phyloP scores from a whole-genome alignment of 2,797 vertebrate species.

The Cynodonichthys magdalenae region DNA sequence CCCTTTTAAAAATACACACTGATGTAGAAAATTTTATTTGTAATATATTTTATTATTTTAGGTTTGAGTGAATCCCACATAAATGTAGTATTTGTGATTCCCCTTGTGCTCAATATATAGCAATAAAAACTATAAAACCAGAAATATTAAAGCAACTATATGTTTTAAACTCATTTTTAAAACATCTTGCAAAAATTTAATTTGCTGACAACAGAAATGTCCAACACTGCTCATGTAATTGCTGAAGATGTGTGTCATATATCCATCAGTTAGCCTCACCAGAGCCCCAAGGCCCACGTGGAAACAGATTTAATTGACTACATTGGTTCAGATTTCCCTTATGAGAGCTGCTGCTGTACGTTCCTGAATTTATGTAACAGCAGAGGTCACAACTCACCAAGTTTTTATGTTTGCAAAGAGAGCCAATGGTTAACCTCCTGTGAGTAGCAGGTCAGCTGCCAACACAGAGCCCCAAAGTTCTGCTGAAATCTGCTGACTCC shows the following conservation, averaged over 20 bases:
- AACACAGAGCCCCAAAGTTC: conserved; percentile 49
- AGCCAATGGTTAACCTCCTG: conserved; percentile 44
- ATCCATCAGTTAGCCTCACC: neutral
- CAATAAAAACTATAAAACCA: neutral
- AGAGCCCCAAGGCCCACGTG: conserved; percentile 1
- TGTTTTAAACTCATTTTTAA: conserved; percentile 1
- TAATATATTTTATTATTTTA: no score
- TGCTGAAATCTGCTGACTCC: conserved; percentile 69
- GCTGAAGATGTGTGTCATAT: neutral
- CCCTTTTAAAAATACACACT: no score
- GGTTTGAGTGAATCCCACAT: no score
- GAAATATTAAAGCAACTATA: neutral
- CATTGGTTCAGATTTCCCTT: conserved; percentile 21
- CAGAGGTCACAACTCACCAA: conserved; percentile 48
- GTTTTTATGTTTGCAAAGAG: conserved; percentile 33
- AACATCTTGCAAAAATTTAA: neutral
- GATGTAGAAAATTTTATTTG: no score
- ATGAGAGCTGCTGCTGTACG: conserved; percentile 5
- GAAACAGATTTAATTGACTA: conserved; percentile 9
- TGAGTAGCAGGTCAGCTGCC: conserved; percentile 45
- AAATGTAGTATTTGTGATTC: no score
- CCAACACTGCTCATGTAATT: neutral
- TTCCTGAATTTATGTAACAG: conserved; percentile 37
- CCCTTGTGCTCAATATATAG: no score
- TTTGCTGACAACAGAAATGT: conserved; percentile 6